phyloP scores from a whole-genome alignment of 2,888 invertebrate genomes.

The Altica lythri region DNA sequence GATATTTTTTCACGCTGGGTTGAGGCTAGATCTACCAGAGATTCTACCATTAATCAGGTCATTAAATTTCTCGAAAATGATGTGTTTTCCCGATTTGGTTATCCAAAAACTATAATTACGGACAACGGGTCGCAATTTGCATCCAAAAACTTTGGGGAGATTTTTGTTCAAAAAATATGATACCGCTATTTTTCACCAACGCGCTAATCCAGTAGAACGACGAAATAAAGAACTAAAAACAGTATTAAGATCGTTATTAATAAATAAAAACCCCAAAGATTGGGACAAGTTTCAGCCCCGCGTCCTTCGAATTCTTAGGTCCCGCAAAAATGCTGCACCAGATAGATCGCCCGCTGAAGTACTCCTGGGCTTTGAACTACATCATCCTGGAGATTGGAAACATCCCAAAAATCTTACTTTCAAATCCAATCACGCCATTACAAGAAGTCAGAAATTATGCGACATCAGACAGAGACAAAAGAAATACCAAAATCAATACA shows the following conservation, averaged over 20 bases:
- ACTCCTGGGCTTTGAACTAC: background rate
- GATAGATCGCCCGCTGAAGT: background rate
- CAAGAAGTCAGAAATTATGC: background rate
- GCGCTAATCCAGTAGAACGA: background rate
- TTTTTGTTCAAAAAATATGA: too few species aligned
- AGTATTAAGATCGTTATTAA: background rate
- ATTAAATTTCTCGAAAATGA: background rate
- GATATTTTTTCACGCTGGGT: conserved; percentile 20
- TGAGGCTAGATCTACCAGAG: conserved; percentile 2
- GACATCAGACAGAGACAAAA: background rate
- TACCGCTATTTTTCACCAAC: background rate
- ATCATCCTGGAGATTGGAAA: background rate
- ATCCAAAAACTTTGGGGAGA: background rate
- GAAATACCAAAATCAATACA: background rate
- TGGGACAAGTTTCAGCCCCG: background rate
- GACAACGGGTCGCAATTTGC: conserved; percentile 3
- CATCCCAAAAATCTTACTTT: too few species aligned
- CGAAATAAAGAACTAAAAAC: too few species aligned
- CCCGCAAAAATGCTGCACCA: too few species aligned
- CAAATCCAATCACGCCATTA: too few species aligned
- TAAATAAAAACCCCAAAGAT: background rate
- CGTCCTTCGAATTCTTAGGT: background rate
- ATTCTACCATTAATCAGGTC: background rate
- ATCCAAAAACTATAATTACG: background rate
- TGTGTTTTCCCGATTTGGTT: background rate